Conservation (phyloP, 2,888 invertebrate species). For the Hypena proboscidalis region DNA sequence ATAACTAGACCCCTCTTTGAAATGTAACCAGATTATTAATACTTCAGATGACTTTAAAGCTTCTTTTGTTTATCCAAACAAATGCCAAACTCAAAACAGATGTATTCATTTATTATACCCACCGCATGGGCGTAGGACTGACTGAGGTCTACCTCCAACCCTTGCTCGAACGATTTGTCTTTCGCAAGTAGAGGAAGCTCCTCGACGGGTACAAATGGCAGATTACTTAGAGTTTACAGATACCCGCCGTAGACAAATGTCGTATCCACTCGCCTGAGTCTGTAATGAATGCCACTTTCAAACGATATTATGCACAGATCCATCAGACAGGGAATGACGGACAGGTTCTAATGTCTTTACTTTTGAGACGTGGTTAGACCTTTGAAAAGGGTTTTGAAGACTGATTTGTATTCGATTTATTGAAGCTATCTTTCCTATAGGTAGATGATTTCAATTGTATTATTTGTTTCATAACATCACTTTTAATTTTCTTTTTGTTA, state of each 20-base stretch:
- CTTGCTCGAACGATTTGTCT: constrained; percentile 60
- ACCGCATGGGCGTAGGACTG: constrained; percentile 36
- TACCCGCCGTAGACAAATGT: constrained; percentile 55
- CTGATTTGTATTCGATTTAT: constrained; percentile 29
- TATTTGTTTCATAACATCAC: neutral
- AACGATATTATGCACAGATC: constrained; percentile 59
- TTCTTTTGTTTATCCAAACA: too few relatives aligned
- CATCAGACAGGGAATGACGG: constrained; percentile 49
- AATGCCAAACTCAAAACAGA: constrained; percentile 14
- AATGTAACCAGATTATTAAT: too few relatives aligned
- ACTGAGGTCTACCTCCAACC: constrained; percentile 52
- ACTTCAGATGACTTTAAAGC: too few relatives aligned
- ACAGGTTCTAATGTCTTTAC: constrained; percentile 50
- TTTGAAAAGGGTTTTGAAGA: constrained; percentile 25
- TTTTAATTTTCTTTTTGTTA: too few relatives aligned
- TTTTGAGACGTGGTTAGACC: constrained; percentile 39
- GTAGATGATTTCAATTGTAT: too few relatives aligned
- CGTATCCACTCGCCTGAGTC: constrained; percentile 51
- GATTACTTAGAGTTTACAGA: constrained; percentile 68
- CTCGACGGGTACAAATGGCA: constrained; percentile 70
- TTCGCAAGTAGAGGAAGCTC: constrained; percentile 53
- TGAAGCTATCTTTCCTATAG: too few relatives aligned
- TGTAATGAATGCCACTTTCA: constrained; percentile 63
- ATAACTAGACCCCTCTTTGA: too few relatives aligned
- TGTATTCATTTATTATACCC: constrained; percentile 9